A percentile compares a stretch with the other conserved stretches of the same genome.
Evolutionary conservation across 2,888 invertebrate species (phyloP).

Genomic region (Sialis fuliginosa): DNA sequence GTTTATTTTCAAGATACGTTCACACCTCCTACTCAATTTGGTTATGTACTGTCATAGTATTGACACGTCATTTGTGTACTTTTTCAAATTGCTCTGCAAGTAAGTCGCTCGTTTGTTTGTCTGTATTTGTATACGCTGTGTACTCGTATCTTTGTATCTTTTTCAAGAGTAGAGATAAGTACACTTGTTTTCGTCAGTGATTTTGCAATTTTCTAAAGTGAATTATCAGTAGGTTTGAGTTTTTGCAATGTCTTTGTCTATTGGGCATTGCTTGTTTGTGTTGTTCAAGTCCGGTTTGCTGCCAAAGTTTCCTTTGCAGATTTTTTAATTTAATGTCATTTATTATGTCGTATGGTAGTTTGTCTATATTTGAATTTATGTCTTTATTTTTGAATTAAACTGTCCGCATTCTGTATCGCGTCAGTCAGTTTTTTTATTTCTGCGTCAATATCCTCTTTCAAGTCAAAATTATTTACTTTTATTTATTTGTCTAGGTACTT

Average conservation of each 20-base stretch:
- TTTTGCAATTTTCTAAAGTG: constrained; percentile 1
- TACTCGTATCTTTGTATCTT: background rate
- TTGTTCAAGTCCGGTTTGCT: too few species aligned
- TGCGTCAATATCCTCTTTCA: background rate
- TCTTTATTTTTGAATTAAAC: too few species aligned
- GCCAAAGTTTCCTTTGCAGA: too few species aligned
- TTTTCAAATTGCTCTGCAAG: background rate
- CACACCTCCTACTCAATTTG: too few species aligned
- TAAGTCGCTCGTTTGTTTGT: background rate
- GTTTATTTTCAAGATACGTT: too few species aligned
- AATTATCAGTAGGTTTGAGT: constrained; percentile 6
- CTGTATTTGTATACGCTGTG: background rate
- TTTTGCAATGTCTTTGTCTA: constrained; percentile 6
- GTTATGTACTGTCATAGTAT: too few species aligned
- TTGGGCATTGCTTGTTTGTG: too few species aligned
- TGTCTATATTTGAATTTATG: too few species aligned
- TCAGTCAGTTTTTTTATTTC: background rate
- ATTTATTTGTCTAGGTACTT: constrained; percentile 2
- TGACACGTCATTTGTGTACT: background rate
- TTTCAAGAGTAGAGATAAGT: background rate
- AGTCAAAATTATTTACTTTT: constrained; percentile 1
- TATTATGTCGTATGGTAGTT: too few species aligned
- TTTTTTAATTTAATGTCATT: too few species aligned
- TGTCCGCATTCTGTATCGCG: background rate
- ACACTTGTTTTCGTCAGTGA: background rate